phyloP scores from a whole-genome alignment of 2,797 vertebrate genomes.

The Adelosebastes latens region DNA sequence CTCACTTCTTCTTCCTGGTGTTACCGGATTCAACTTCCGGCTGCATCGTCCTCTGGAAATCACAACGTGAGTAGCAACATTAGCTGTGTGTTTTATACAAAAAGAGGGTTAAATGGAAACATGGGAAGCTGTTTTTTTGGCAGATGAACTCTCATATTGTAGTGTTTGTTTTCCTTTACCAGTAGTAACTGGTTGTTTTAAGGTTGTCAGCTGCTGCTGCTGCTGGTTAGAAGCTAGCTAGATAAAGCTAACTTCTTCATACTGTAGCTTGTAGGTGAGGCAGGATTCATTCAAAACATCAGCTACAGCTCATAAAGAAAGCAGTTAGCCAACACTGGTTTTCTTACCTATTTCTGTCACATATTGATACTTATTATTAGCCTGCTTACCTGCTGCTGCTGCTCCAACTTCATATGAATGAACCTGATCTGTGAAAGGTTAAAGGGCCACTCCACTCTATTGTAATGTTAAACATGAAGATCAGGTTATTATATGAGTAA shows the following conservation, averaged over 20 bases:
- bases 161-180: accelerated
- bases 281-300: constrained; percentile 22
- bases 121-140: neutral
- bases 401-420: constrained; percentile 11
- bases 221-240: neutral
- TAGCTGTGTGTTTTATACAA: constrained; percentile 2
- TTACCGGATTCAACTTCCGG: constrained; percentile 53
- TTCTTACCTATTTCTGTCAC: neutral
- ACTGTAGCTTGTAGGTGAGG: neutral
- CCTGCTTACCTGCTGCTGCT: neutral
- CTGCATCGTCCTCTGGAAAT: constrained; percentile 73
- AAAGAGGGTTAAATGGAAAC: neutral
- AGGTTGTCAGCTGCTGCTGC: neutral
- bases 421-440: constrained; percentile 49
- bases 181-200: neutral
- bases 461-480: neutral
- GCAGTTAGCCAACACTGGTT: accelerated
- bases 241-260: constrained; percentile 41
- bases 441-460: constrained; percentile 18
- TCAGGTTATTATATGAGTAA: neutral
- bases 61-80: constrained; percentile 77
- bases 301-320: neutral
- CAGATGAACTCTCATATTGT: neutral
- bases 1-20: constrained; percentile 18
- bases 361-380: accelerated